These are phyloP conservation scores for Phylloscopus trochiloides DNA, from an alignment of 2,113 vertebrate genomes.

Conservation along the genomic window DNA sequence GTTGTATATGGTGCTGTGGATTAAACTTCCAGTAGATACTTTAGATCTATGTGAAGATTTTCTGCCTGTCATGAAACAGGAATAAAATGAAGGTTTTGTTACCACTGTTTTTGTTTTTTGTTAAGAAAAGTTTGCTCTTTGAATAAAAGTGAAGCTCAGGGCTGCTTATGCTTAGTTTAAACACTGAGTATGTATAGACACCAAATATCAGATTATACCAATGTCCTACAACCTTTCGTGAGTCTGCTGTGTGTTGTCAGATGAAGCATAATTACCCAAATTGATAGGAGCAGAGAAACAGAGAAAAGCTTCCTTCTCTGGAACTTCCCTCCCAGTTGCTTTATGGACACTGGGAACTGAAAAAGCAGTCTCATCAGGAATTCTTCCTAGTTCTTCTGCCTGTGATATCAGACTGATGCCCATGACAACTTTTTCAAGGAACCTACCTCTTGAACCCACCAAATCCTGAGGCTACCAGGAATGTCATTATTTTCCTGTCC, in stretches of 20 bases:
- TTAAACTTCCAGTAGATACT: background rate
- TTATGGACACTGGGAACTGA: background rate
- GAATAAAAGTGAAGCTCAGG: background rate
- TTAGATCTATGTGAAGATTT: background rate
- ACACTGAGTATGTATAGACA: background rate
- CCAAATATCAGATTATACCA: rapidly evolving
- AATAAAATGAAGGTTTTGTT: background rate
- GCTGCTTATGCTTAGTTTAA: background rate
- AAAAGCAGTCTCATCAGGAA: background rate
- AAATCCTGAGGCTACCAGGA: background rate
- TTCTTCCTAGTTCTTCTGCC: background rate
- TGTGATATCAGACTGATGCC: background rate
- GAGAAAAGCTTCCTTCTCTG: background rate
- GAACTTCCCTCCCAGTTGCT: background rate
- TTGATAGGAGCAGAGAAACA: background rate
- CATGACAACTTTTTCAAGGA: background rate
- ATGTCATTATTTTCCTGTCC: background rate
- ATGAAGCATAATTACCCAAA: background rate
- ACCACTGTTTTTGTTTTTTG: background rate
- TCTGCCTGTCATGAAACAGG: background rate
- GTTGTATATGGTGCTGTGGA: background rate
- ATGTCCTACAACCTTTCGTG: background rate
- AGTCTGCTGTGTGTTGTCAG: background rate
- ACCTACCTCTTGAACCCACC: background rate
- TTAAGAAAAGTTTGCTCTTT: background rate